These are phyloP conservation scores for Alaudala cheleensis DNA, from an alignment of 2,113 vertebrate genomes.

Conservation along the genomic window DNA sequence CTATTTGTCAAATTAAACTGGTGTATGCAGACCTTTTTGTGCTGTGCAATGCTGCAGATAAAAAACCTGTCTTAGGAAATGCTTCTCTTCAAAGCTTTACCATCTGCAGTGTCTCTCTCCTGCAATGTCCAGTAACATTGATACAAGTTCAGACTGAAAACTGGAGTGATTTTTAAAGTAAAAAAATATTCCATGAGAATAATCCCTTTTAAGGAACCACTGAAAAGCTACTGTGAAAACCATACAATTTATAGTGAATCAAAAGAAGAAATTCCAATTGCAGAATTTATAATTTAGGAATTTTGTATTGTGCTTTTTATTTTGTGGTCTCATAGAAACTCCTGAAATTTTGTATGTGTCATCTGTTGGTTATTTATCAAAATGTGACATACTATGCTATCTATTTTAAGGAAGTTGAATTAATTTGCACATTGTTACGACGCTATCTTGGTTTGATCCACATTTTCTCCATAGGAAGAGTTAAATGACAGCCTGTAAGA, in stretches of 20 bases:
- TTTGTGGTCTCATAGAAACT: neutral
- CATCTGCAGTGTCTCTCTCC: neutral
- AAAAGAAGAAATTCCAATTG: neutral
- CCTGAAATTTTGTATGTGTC: fast-evolving
- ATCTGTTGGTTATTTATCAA: neutral
- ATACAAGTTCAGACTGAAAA: neutral
- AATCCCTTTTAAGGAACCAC: neutral
- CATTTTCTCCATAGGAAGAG: neutral
- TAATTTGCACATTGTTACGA: neutral
- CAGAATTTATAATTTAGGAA: neutral
- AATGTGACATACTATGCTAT: fast-evolving
- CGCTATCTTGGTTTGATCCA: neutral
- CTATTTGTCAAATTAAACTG: neutral
- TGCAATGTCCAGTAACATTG: neutral
- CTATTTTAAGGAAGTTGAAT: neutral
- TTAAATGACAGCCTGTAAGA: neutral
- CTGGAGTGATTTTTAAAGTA: neutral
- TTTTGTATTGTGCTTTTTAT: neutral
- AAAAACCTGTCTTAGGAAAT: neutral
- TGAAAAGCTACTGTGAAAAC: neutral
- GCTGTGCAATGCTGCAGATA: neutral
- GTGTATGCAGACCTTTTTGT: neutral
- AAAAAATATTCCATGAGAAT: neutral
- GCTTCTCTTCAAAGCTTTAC: neutral
- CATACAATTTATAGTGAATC: neutral